Base-by-base conservation (phyloP, 2,888 invertebrate genomes). In the Biston betularia region DNA sequence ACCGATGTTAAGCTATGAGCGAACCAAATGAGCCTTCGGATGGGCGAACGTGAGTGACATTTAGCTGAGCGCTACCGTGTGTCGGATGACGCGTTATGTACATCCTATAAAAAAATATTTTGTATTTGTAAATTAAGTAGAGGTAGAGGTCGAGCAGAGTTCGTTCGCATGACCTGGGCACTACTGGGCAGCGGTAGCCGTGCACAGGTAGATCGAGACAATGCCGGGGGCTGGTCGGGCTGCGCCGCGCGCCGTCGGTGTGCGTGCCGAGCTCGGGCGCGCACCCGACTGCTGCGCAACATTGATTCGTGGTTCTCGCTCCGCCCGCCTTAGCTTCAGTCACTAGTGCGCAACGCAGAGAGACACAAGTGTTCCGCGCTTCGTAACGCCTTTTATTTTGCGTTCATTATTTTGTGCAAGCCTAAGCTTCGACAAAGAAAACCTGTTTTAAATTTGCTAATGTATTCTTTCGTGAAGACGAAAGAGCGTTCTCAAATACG, bases 341-440 rank as follows among this genome's bases (percentile, higher is more conserved):
- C 92, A 92, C 88, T 82, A 90, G 89, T 90, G 93, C 93, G 93
- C 93, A 93, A 89, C 93, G 92, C 91, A 77, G 83, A 82, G 83
- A 83, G 86, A 84, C 81, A 81, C 91, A 89, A 91, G 91, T 92
- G 90, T 84, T 81, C 74, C 69, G 77, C 78, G 82, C 72, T 80
- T 66, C 68, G 76, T 78, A 82, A 81, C 80, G 82, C 82, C 63
- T 87, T 89, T 89, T 75, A 73, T 90, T 90, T 91, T 89, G 82
- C 83, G 85, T 92, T 89, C 72, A 74, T 87, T 90, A 89, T 86
- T 87, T 89, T 89, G 78, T 78, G 76, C 78, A 77, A 78, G 76
- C 77, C 81, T 80, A 73, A 79, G 81, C 78, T 85, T 82, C 73
- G 76, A 86, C 84, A 86, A 86, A 87, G 85, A 79, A 82, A 89